Evolutionary conservation across 2,113 vertebrate genomes (phyloP), one percentile per base, ranked within the genome.

Genomic region (zebrafish (Danio rerio)): DNA sequence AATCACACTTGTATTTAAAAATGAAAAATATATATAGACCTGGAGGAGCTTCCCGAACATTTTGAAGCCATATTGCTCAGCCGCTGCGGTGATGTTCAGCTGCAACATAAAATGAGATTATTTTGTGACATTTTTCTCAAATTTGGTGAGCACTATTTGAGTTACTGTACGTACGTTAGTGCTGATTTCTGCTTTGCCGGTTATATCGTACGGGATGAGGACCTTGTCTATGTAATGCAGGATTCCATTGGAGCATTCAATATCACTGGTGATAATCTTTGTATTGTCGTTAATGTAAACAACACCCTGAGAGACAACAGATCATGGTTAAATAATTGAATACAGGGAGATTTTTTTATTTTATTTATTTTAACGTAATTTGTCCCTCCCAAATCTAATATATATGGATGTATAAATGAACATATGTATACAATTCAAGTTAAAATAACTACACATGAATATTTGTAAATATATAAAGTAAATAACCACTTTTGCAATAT

Each of bases 191-290:
- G 12, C 3, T 1, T 77, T 88, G 7, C 2, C 84, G 31, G 88
- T 45, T 78, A 95, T 88, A 2, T 74, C 87, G 79, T 87, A 86
- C 9, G 95, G 95, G 8, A 90, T 87, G 82, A 97, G 90, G 76
- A 98, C 66, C 0, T 81, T 89, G 89, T 96, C 92, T 2, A 97
- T 94, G 85, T 97, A 93, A 91, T 99, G 97, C 73, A 99, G 93
- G 69, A 99, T 75, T 0, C 97, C 98, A 0, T 98, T 96, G 16
- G 80, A 3, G 0, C 94, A 93, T 0, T 88, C 42, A 6, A 94
- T 91, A 86, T 98, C 96, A 12, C 93, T 95, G 10, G 59, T 87
- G 40, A 96, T 86, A 5, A 99, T 92, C 8, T 90, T 89, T 0
- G 96, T 91, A 0, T 92, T 90, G 58, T 95, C 94, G 20, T 99